Conservation (phyloP, 2,797 vertebrate species). For the Muscicapa striata region DNA sequence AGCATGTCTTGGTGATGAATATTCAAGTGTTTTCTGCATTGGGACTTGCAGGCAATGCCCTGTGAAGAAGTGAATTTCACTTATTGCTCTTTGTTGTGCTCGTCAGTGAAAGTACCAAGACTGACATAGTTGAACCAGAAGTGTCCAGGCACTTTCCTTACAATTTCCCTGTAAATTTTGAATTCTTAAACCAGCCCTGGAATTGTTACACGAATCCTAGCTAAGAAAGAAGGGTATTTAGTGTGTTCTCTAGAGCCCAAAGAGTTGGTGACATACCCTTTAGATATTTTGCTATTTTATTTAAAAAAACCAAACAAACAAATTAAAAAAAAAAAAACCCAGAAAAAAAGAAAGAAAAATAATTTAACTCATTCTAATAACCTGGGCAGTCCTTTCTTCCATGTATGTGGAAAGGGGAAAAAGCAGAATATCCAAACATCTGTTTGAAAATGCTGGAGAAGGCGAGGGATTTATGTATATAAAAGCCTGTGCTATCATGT, state of each 20-base stretch:
- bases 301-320: neutral
- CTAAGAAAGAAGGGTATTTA: neutral
- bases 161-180: neutral
- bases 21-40: neutral
- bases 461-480: neutral
- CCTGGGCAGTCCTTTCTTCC: neutral
- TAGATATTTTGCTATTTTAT: neutral
- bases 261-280: neutral
- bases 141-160: neutral
- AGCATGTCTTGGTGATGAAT: neutral
- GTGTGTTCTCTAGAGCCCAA: neutral
- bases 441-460: neutral
- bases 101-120: neutral
- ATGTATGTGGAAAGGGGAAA: neutral
- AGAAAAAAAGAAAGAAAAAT: rapidly evolving
- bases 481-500: neutral
- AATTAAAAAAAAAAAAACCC: no score
- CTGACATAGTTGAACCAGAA: neutral
- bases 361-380: neutral
- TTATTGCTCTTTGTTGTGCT: neutral
- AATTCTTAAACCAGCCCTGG: neutral
- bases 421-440: neutral
- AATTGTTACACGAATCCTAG: neutral
- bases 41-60: neutral
- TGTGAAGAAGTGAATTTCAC: neutral